Evolutionary conservation across 2,888 invertebrate species (phyloP).

Genomic region (Caenorhabditis wallacei): DNA sequence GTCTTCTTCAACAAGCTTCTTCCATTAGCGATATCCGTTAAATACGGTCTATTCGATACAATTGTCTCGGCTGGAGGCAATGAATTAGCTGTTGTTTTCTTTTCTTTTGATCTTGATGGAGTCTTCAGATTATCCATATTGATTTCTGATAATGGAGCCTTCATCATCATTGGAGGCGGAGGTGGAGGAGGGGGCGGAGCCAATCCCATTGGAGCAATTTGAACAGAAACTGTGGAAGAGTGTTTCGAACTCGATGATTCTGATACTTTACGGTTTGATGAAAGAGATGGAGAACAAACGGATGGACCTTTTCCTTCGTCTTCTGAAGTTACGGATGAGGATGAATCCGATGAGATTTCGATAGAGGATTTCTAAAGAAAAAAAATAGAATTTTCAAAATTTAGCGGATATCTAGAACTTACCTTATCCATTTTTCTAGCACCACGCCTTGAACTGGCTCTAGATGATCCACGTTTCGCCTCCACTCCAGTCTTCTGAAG

Average conservation of each 20-base stretch:
- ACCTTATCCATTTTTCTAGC: slow-evolving; percentile 27
- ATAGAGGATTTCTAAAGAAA: slow-evolving; percentile 51
- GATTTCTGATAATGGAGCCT: background rate
- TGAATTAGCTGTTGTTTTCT: slow-evolving; percentile 17
- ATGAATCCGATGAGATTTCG: slow-evolving; percentile 51
- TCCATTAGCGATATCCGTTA: slow-evolving; percentile 63
- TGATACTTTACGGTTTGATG: slow-evolving; percentile 25
- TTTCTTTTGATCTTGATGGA: slow-evolving; percentile 16
- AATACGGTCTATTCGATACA: slow-evolving; percentile 47
- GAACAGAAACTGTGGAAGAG: background rate
- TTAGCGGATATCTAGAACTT: background rate
- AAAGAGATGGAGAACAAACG: slow-evolving; percentile 51
- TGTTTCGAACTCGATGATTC: slow-evolving; percentile 12
- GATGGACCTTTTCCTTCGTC: slow-evolving; percentile 66
- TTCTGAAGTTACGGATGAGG: slow-evolving; percentile 52
- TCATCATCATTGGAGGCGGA: slow-evolving; percentile 32
- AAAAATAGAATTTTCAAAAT: background rate
- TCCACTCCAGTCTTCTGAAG: slow-evolving; percentile 40
- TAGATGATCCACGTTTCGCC: slow-evolving; percentile 27
- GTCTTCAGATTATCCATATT: slow-evolving; percentile 11
- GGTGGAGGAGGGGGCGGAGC: slow-evolving; percentile 60
- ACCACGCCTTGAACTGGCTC: slow-evolving; percentile 58
- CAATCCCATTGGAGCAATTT: slow-evolving; percentile 26
- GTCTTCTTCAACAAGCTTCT: slow-evolving; percentile 58
- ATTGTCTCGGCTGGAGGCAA: slow-evolving; percentile 47